Evolutionary conservation across 23 tunicate genomes (phyloP).

Genomic region (Diplosoma virens): DNA sequence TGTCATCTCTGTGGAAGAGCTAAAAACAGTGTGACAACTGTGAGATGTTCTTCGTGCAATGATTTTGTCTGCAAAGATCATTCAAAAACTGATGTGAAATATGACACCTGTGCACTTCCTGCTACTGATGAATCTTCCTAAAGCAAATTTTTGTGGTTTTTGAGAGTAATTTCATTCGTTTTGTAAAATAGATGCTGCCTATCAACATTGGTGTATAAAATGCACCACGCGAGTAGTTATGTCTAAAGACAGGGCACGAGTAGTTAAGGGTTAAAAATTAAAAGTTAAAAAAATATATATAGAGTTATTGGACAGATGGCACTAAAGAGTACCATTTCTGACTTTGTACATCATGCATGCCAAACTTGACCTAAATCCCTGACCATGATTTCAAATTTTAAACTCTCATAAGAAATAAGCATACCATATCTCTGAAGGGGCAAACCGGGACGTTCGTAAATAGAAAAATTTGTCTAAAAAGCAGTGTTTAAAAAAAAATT

Average conservation of each 20-base stretch:
- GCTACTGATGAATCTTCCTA: constrained; percentile 2
- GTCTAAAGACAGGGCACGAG: constrained; percentile 10
- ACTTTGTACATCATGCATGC: too few relatives aligned
- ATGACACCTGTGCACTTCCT: constrained; percentile 3
- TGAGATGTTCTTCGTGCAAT: constrained; percentile 21
- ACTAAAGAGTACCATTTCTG: too few relatives aligned
- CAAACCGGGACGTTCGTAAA: too few relatives aligned
- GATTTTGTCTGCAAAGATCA: constrained; percentile 16
- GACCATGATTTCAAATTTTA: too few relatives aligned
- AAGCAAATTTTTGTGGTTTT: constrained; percentile 8
- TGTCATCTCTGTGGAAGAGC: constrained; percentile 27
- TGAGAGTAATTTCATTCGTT: constrained; percentile 7
- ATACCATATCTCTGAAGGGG: too few relatives aligned
- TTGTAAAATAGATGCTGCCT: constrained; percentile 7
- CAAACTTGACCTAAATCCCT: too few relatives aligned
- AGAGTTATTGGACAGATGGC: too few relatives aligned
- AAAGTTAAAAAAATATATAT: too few relatives aligned
- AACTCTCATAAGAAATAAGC: too few relatives aligned
- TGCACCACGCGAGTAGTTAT: constrained; percentile 31
- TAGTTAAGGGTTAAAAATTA: constrained; percentile 36
- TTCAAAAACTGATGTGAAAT: constrained; percentile 18
- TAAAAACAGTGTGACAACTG: constrained; percentile 29
- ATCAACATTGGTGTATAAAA: constrained; percentile 7
- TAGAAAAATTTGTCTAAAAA: too few relatives aligned
- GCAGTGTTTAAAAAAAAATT: too few relatives aligned